These are phyloP conservation scores for Pollimyrus isidori DNA, from an alignment of 2,113 vertebrate genomes.

Conservation along the genomic window DNA sequence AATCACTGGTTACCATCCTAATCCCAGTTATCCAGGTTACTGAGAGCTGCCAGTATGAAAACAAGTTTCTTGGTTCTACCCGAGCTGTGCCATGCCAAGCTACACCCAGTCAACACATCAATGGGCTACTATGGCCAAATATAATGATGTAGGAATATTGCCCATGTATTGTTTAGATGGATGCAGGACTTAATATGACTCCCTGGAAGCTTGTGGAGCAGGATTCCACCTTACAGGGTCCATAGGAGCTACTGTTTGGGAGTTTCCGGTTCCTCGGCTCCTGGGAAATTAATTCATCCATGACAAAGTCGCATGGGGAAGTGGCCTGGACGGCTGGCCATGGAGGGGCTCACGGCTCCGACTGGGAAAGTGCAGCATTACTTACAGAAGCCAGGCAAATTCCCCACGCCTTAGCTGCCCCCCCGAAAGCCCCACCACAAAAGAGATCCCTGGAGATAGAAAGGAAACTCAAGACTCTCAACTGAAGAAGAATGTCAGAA, in stretches of 20 bases:
- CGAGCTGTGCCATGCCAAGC: background rate
- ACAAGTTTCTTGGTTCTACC: background rate
- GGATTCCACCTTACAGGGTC: background rate
- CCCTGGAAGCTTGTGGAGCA: background rate
- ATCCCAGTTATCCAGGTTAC: background rate
- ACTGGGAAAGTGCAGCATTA: background rate
- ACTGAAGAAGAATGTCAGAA: background rate
- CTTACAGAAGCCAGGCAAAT: background rate
- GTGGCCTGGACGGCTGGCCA: background rate
- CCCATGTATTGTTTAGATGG: background rate
- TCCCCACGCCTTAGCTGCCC: conserved; percentile 1
- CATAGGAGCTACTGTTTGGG: background rate
- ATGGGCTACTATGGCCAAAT: background rate
- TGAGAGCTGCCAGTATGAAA: background rate
- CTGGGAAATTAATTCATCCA: too few species aligned
- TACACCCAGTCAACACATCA: background rate
- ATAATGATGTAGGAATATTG: background rate
- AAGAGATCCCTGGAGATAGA: background rate
- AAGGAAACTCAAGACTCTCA: conserved; percentile 4
- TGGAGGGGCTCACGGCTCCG: background rate
- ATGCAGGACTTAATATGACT: background rate
- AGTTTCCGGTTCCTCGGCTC: background rate
- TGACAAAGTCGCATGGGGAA: background rate
- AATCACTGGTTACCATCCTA: background rate
- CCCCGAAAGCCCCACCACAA: background rate